phyloP scores from a whole-genome alignment of 92 coral and sea anemone genomes.

The Zoanthus gigantus region DNA sequence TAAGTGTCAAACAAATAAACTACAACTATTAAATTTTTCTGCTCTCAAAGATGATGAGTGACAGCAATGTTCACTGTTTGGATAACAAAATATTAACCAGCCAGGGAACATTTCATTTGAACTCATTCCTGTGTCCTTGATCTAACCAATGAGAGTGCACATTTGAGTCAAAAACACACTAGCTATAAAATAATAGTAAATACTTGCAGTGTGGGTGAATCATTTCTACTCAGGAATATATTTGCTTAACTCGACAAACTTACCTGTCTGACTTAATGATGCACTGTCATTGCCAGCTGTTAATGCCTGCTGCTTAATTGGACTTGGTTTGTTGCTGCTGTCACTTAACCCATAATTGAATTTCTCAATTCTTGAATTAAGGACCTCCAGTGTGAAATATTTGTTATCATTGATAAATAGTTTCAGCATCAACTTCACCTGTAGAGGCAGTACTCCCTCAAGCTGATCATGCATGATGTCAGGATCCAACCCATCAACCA shows the following conservation, averaged over 20 bases:
- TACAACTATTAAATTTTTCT: no score
- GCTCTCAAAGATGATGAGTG: no score
- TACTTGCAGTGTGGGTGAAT: no score
- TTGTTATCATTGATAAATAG: background rate
- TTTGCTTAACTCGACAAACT: background rate
- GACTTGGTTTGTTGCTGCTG: background rate
- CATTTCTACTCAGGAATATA: background rate
- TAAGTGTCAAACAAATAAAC: no score
- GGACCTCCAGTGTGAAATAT: background rate
- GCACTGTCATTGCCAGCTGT: background rate
- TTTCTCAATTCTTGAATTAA: background rate
- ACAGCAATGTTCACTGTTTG: no score
- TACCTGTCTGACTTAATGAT: background rate
- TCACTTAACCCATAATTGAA: background rate
- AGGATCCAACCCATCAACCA: background rate
- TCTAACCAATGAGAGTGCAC: no score
- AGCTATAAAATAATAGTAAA: no score
- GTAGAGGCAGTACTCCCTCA: background rate
- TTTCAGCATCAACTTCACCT: background rate
- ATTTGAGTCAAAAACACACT: no score
- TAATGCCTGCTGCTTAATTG: no score
- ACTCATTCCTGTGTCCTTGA: no score
- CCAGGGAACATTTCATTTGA: no score
- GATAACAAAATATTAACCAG: no score
- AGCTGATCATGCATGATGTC: slow-evolving; percentile 9